Evolutionary conservation across 2,797 vertebrate genomes (phyloP).

Genomic region (Crocidura indochinensis): DNA sequence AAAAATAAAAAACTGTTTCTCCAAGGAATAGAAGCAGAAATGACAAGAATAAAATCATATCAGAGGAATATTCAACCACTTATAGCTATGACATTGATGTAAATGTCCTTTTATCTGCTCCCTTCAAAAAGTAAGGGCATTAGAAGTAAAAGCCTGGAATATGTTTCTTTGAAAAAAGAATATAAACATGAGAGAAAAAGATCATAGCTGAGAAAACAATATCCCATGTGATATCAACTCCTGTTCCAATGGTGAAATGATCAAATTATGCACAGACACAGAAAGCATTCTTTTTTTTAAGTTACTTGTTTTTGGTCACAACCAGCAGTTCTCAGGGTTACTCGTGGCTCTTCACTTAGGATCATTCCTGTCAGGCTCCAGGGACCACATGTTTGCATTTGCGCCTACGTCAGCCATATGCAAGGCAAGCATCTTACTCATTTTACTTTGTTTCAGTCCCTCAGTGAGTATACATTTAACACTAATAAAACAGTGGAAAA

Average conservation of each 20-base stretch:
- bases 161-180: too few relatives aligned
- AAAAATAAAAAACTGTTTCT: slow-evolving; percentile 20
- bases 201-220: background rate
- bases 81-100: background rate
- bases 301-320: too few relatives aligned
- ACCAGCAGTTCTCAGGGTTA: too few relatives aligned
- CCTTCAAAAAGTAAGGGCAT: background rate
- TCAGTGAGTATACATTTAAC: too few relatives aligned
- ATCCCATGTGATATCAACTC: background rate
- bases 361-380: too few relatives aligned
- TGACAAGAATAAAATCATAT: background rate
- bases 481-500: background rate
- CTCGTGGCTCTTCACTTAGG: too few relatives aligned
- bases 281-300: background rate
- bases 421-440: too few relatives aligned
- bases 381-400: too few relatives aligned
- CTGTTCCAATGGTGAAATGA: background rate
- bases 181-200: too few relatives aligned
- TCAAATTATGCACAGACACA: background rate
- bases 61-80: background rate
- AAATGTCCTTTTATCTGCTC: too few relatives aligned
- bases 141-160: background rate
- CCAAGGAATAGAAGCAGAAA: background rate
- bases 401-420: too few relatives aligned
- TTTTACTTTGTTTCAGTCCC: too few relatives aligned